Conservation (phyloP, 1,140 invertebrate species). For the Chironomus tepperi region DNA sequence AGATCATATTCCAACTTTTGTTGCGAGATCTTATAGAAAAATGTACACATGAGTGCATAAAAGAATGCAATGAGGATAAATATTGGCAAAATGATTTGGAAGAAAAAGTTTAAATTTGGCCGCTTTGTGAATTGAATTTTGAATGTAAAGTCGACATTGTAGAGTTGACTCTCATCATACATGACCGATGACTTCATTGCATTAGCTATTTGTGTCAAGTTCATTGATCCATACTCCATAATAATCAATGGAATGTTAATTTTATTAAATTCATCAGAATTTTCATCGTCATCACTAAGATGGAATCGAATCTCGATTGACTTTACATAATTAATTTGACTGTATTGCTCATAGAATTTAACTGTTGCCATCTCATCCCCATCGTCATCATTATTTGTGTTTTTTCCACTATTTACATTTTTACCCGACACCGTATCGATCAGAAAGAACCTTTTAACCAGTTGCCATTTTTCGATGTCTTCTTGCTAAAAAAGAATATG, state of each 20-base stretch:
- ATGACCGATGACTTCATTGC: background rate
- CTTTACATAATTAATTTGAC: conserved; percentile 32
- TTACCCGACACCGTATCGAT: conserved; percentile 47
- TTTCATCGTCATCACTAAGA: conserved; percentile 29
- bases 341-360: conserved; percentile 29
- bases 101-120: background rate
- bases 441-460: conserved; percentile 59
- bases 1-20: conserved; percentile 27
- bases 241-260: conserved; percentile 33
- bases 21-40: conserved; percentile 31
- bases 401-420: conserved; percentile 26
- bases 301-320: conserved; percentile 32
- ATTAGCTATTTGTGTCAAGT: conserved; percentile 1
- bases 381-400: conserved; percentile 32
- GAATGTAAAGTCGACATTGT: background rate
- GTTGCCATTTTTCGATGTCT: conserved; percentile 47
- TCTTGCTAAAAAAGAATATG: conserved; percentile 33
- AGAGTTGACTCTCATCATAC: background rate
- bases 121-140: conserved; percentile 18
- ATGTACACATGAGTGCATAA: conserved; percentile 31
- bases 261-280: conserved; percentile 27
- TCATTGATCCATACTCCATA: conserved; percentile 31
- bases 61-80: conserved; percentile 30
- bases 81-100: conserved; percentile 28
- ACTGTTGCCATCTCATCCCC: conserved; percentile 29